These are phyloP conservation scores for Alcedo atthis DNA, from an alignment of 2,797 vertebrate species.

Conservation along the genomic window DNA sequence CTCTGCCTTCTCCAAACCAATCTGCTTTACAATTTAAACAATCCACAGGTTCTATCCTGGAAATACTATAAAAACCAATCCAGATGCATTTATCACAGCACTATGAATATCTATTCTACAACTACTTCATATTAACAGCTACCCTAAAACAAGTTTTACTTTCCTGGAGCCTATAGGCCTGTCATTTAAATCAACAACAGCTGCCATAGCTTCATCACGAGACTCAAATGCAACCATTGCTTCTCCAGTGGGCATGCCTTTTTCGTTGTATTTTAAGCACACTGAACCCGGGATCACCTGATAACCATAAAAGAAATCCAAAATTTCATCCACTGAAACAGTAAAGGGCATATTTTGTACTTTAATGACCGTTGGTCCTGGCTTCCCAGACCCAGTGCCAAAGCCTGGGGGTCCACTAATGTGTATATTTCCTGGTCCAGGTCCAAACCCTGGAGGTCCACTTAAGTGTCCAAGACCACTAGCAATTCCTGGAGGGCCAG, in stretches of 20 bases:
- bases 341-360: slow-evolving; percentile 99
- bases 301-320: slow-evolving; percentile 99
- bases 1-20: slow-evolving; percentile 74
- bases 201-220: slow-evolving; percentile 94
- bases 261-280: slow-evolving; percentile 96
- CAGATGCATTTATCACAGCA: slow-evolving; percentile 82
- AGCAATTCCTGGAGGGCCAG: slow-evolving; percentile 81
- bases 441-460: slow-evolving; percentile 85
- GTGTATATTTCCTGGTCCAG: slow-evolving; percentile 84
- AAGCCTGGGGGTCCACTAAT: slow-evolving; percentile 86
- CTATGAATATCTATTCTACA: slow-evolving; percentile 79
- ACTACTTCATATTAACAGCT: slow-evolving; percentile 73
- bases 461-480: slow-evolving; percentile 83
- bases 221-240: slow-evolving; percentile 99
- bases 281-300: slow-evolving; percentile 96
- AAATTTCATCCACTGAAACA: slow-evolving; percentile 96
- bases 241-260: slow-evolving; percentile 96
- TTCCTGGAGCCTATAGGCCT: slow-evolving; percentile 97
- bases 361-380: slow-evolving; percentile 94
- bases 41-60: slow-evolving; percentile 80
- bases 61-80: slow-evolving; percentile 82
- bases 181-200: slow-evolving; percentile 97
- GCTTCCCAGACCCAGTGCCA: slow-evolving; percentile 84
- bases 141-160: slow-evolving; percentile 96
- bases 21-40: slow-evolving; percentile 75